Conservation (phyloP, 2,113 vertebrate genomes). For the Tetrax tetrax region DNA sequence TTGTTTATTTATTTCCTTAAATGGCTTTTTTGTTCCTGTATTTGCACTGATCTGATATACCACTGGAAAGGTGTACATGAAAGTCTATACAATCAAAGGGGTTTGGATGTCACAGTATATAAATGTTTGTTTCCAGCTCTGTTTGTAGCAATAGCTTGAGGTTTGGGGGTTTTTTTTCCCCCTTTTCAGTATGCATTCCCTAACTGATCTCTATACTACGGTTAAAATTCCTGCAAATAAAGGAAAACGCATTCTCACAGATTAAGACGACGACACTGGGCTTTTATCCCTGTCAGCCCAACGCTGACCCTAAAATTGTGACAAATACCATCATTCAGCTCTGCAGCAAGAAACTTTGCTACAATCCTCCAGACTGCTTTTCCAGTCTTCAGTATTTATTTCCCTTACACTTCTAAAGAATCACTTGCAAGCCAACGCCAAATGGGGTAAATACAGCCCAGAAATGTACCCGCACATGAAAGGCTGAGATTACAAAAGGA, state of each 20-base stretch:
- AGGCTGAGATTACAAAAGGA: neutral
- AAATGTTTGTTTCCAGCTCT: neutral
- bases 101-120: neutral
- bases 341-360: neutral
- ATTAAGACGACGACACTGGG: neutral
- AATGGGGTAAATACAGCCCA: neutral
- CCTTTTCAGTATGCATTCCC: neutral
- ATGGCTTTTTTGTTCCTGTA: neutral
- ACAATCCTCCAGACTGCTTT: neutral
- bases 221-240: neutral
- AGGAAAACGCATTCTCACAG: neutral
- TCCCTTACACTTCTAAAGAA: neutral
- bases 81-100: neutral
- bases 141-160: neutral
- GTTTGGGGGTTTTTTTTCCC: neutral
- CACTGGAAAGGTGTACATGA: neutral
- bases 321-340: fast-evolving
- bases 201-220: neutral
- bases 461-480: neutral
- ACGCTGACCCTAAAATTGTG: neutral
- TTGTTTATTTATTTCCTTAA: neutral
- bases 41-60: neutral
- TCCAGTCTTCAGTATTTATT: fast-evolving
- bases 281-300: neutral
- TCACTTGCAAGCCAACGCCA: fast-evolving